Evolutionary conservation across 2,888 invertebrate species (phyloP).

Genomic region (Caenorhabditis sp.): DNA sequence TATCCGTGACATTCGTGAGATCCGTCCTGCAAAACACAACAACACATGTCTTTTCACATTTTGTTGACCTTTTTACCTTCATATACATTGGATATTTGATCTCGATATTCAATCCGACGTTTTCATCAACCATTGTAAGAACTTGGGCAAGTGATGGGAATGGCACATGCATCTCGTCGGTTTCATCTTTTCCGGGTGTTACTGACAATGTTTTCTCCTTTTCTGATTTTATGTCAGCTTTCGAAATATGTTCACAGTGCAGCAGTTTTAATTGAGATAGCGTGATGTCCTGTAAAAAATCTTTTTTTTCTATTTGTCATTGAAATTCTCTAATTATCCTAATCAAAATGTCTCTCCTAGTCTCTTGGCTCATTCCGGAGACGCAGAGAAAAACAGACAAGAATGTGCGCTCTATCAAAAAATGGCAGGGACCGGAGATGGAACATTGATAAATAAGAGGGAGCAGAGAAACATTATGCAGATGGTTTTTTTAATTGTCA

Average conservation of each 20-base stretch:
- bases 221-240: constrained; percentile 85
- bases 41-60: not conserved
- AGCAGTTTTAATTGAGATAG: constrained; percentile 50
- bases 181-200: constrained; percentile 47
- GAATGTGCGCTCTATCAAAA: not conserved
- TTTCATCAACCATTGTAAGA: constrained; percentile 81
- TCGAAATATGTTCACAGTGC: constrained; percentile 76
- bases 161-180: constrained; percentile 74
- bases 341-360: too few relatives aligned
- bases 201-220: constrained; percentile 27
- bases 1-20: constrained; percentile 68
- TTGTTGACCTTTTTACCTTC: constrained; percentile 43
- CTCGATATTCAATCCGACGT: constrained; percentile 95
- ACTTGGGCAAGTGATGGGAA: constrained; percentile 89
- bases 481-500: too few relatives aligned
- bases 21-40: constrained; percentile 71
- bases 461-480: too few relatives aligned
- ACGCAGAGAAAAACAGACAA: not conserved
- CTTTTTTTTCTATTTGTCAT: not conserved
- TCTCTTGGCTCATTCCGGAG: too few relatives aligned
- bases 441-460: not conserved
- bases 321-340: too few relatives aligned
- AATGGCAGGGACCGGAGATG: too few relatives aligned
- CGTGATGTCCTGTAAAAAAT: constrained; percentile 45
- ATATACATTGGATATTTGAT: constrained; percentile 90